Conservation (phyloP, 2,888 invertebrate genomes). For the Schizaphis graminum region DNA sequence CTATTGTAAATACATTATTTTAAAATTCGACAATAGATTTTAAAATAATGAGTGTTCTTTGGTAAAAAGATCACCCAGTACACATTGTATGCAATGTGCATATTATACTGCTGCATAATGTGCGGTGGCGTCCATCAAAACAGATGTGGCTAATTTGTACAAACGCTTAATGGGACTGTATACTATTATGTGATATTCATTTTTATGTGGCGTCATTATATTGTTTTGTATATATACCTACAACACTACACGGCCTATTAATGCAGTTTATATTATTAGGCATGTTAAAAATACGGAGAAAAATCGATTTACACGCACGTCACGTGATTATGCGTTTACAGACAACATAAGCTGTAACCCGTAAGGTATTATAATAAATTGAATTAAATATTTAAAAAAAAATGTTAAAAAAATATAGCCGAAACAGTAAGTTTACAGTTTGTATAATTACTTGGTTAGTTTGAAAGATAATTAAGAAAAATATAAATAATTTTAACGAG, state of each 20-base stretch:
- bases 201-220: neutral
- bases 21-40: neutral
- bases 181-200: neutral
- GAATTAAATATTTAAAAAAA: neutral
- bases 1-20: neutral
- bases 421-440: neutral
- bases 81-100: neutral
- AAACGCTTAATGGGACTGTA: neutral
- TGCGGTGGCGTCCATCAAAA: neutral
- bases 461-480: neutral
- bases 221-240: neutral
- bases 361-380: neutral
- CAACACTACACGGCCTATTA: neutral
- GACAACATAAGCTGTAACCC: neutral
- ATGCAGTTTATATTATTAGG: neutral
- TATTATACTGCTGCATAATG: neutral
- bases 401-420: neutral
- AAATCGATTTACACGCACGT: neutral
- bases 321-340: neutral
- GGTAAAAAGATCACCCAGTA: neutral
- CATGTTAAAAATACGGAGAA: neutral
- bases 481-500: neutral
- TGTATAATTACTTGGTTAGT: neutral
- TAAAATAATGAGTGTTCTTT: neutral
- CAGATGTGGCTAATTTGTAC: conserved; percentile 46